These are phyloP conservation scores for Fragum whitleyi DNA, from an alignment of 2,888 invertebrate species.

Conservation along the genomic window DNA sequence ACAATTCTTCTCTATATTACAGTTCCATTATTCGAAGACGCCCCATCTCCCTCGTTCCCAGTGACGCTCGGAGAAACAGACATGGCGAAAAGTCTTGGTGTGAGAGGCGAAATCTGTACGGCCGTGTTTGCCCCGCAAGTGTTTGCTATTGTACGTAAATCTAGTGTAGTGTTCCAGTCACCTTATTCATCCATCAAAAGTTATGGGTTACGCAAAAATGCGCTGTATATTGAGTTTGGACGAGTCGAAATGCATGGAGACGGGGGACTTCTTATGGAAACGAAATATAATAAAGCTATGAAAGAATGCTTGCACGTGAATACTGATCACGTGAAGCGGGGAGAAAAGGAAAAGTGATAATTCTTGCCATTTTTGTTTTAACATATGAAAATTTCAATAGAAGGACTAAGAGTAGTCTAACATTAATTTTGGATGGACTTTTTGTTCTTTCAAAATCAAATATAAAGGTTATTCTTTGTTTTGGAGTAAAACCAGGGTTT, in stretches of 20 bases:
- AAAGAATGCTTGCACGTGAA: conserved; percentile 23
- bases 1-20: not conserved
- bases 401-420: not conserved
- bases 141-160: conserved; percentile 18
- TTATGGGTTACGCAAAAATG: not conserved
- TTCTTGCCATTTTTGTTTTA: too few relatives aligned
- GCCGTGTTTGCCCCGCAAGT: conserved; percentile 8
- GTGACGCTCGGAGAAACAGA: conserved; percentile 15
- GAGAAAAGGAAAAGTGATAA: not conserved
- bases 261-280: not conserved
- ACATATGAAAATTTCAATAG: too few relatives aligned
- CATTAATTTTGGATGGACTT: too few relatives aligned
- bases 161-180: conserved; percentile 2
- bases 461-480: too few relatives aligned
- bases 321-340: not conserved
- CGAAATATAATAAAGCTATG: conserved; percentile 14
- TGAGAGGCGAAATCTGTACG: conserved; percentile 13
- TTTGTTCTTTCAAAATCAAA: too few relatives aligned
- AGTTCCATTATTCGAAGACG: conserved; percentile 16
- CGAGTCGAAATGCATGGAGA: conserved; percentile 17
- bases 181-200: conserved; percentile 17
- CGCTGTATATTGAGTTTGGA: conserved; percentile 10
- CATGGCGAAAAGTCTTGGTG: not conserved
- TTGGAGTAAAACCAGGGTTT: too few relatives aligned
- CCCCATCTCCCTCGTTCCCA: conserved; percentile 15